Percentiles rank a stretch among this genome's conserved stretches.
Conservation (phyloP, 2,113 vertebrate species). For the Gambusia holbrooki region DNA sequence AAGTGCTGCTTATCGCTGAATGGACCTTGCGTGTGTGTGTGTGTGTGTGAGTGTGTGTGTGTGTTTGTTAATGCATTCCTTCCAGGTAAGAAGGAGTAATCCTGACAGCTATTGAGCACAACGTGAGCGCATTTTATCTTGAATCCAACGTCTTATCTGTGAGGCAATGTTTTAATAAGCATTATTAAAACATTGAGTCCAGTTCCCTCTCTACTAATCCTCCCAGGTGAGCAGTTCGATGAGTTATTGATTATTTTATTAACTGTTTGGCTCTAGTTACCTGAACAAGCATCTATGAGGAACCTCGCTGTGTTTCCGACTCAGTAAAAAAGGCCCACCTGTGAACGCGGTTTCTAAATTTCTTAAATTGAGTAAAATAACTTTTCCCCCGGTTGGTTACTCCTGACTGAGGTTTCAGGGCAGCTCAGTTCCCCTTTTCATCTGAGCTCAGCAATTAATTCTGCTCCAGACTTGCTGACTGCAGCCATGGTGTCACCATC, state of each 20-base stretch:
- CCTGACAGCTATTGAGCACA: conserved; percentile 16
- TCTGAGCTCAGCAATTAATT: conserved; percentile 1
- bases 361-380: conserved; percentile 28
- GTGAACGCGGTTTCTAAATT: conserved; percentile 28
- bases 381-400: conserved; percentile 26
- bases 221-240: conserved; percentile 17
- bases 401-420: background rate
- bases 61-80: background rate
- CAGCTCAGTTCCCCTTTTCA: conserved; percentile 53
- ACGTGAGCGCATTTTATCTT: background rate
- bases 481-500: conserved; percentile 9
- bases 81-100: conserved; percentile 14
- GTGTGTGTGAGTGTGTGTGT: conserved; percentile 10
- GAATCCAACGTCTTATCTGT: conserved; percentile 2
- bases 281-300: background rate
- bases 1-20: conserved; percentile 54
- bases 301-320: background rate
- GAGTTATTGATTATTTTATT: conserved; percentile 10
- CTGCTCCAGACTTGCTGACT: conserved; percentile 39
- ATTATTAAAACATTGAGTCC: conserved; percentile 14
- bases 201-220: background rate
- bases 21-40: conserved; percentile 1
- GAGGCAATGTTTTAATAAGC: background rate
- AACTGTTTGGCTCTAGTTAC: background rate
- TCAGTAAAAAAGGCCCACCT: background rate